Percentiles rank a stretch among this genome's conserved stretches.
These are phyloP conservation scores for Lysandra bellargus DNA, from an alignment of 2,888 invertebrate species.

Conservation along the genomic window DNA sequence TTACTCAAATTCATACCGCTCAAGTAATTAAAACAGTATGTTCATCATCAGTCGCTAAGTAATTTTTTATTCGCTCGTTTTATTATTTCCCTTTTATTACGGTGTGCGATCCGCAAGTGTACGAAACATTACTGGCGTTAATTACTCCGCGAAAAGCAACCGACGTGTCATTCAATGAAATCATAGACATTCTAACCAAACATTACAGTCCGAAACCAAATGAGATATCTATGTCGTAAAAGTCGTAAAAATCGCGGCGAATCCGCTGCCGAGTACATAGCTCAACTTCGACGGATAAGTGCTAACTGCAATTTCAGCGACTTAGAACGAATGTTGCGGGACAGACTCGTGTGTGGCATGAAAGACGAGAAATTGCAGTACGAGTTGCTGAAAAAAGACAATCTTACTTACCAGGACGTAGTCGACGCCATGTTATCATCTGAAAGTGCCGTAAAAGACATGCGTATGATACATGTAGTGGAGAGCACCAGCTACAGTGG, in stretches of 20 bases:
- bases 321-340: slow-evolving; percentile 39
- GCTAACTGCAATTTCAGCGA: no score
- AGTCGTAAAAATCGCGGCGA: slow-evolving; percentile 35
- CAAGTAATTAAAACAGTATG: no score
- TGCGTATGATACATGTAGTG: background rate
- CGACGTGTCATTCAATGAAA: slow-evolving; percentile 34
- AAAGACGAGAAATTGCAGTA: no score
- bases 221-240: slow-evolving; percentile 35
- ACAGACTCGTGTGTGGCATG: slow-evolving; percentile 30
- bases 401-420: no score
- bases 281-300: no score
- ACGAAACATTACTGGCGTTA: slow-evolving; percentile 34
- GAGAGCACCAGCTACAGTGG: no score
- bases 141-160: slow-evolving; percentile 33
- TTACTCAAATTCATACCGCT: no score
- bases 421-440: no score
- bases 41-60: no score
- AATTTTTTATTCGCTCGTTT: no score
- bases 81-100: slow-evolving; percentile 27
- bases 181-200: slow-evolving; percentile 31
- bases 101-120: slow-evolving; percentile 35
- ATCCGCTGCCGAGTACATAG: no score
- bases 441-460: background rate
- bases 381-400: no score
- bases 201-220: slow-evolving; percentile 37